Evolutionary conservation across 2,888 invertebrate genomes (phyloP).

Genomic region (Nomada fucata): DNA sequence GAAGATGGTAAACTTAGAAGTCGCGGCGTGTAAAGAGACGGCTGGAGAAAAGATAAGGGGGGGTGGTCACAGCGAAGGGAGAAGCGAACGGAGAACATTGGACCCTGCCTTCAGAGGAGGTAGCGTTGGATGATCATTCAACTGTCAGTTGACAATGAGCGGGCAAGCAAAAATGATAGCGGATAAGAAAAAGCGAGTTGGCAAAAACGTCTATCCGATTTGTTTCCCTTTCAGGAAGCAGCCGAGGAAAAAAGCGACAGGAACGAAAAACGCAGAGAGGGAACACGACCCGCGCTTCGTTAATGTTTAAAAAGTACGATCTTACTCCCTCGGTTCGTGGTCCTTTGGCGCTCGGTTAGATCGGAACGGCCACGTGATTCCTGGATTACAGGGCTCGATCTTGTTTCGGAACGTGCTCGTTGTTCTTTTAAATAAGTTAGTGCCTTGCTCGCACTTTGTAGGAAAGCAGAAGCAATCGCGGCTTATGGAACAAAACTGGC

Average conservation of each 20-base stretch:
- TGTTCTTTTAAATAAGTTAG: slow-evolving; percentile 19
- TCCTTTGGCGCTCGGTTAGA: not conserved
- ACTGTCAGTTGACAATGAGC: slow-evolving; percentile 51
- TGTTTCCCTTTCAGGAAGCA: slow-evolving; percentile 61
- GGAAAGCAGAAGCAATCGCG: not conserved
- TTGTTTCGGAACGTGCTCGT: not conserved
- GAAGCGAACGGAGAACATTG: slow-evolving; percentile 38
- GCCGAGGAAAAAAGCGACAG: slow-evolving; percentile 44
- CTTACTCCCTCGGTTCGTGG: not conserved
- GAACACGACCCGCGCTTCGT: slow-evolving; percentile 30
- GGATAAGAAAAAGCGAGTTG: slow-evolving; percentile 59
- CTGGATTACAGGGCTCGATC: slow-evolving; percentile 7
- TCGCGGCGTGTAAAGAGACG: slow-evolving; percentile 10
- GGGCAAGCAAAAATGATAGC: slow-evolving; percentile 53
- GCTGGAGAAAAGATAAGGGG: not conserved
- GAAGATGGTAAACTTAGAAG: slow-evolving; percentile 36
- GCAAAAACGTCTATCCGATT: slow-evolving; percentile 68
- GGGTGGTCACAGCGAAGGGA: slow-evolving; percentile 22
- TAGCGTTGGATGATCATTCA: slow-evolving; percentile 77
- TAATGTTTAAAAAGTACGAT: slow-evolving; percentile 20
- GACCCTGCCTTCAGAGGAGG: slow-evolving; percentile 70
- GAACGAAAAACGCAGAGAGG: slow-evolving; percentile 29
- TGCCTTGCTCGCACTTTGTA: not conserved
- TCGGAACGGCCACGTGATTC: not conserved
- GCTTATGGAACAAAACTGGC: not conserved